Evolutionary conservation across 92 coral and sea anemone genomes (phyloP).

Genomic region (Pocillopora meandrina): DNA sequence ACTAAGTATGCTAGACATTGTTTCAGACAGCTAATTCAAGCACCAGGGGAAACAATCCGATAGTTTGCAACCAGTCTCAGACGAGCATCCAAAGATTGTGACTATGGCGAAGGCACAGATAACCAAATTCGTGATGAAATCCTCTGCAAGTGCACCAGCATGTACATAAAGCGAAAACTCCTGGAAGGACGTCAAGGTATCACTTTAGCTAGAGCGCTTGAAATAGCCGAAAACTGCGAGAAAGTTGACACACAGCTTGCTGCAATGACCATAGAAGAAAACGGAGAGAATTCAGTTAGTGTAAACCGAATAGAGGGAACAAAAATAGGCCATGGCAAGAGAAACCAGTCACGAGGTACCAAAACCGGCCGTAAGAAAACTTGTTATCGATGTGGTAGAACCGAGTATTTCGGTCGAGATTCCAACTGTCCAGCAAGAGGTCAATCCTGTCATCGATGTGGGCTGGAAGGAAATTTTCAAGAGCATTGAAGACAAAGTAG

Average conservation of each 20-base stretch:
- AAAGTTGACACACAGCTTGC: conserved; percentile 31
- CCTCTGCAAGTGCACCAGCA: conserved; percentile 49
- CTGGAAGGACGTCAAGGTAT: conserved; percentile 34
- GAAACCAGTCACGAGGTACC: neutral
- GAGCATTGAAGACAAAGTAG: conserved; percentile 24
- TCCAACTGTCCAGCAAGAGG: conserved; percentile 54
- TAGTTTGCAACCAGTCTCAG: conserved; percentile 46
- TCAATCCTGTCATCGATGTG: conserved; percentile 34
- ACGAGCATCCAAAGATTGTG: conserved; percentile 45
- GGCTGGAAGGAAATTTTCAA: conserved; percentile 42
- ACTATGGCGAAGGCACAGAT: conserved; percentile 34
- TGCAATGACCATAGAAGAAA: conserved; percentile 15
- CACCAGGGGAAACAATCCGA: conserved; percentile 38
- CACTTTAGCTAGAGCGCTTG: conserved; percentile 15
- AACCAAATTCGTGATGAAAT: conserved; percentile 52
- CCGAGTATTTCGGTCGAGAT: conserved; percentile 39
- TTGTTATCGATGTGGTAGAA: conserved; percentile 29
- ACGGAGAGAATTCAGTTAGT: conserved; percentile 13
- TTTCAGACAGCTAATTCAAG: conserved; percentile 55
- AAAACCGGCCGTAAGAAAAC: too few relatives aligned
- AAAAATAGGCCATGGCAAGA: conserved; percentile 3
- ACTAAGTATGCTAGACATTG: conserved; percentile 6
- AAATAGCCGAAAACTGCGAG: conserved; percentile 38
- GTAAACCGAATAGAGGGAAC: conserved; percentile 11
- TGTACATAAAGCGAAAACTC: conserved; percentile 8